Evolutionary conservation across 2,797 vertebrate genomes (phyloP).

Genomic region (Fratercula arctica): DNA sequence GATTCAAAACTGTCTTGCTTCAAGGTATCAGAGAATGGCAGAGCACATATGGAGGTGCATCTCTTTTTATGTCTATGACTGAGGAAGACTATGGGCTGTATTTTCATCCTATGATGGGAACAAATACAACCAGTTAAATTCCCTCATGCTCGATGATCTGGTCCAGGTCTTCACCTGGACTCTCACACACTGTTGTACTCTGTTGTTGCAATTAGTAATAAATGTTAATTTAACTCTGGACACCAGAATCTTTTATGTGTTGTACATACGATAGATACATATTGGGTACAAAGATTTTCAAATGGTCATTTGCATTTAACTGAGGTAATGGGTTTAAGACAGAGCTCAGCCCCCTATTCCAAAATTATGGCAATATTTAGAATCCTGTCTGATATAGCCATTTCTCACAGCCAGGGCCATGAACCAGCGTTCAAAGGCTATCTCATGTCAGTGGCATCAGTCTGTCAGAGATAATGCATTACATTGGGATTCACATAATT

Average conservation of each 20-base stretch:
- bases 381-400: not conserved
- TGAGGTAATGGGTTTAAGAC: not conserved
- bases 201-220: not conserved
- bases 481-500: not conserved
- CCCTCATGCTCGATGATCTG: not conserved
- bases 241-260: not conserved
- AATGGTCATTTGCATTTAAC: not conserved
- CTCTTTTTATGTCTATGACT: not conserved
- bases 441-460: not conserved
- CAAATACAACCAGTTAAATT: not conserved
- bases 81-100: not conserved
- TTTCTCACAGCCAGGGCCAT: not conserved
- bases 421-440: not conserved
- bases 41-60: not conserved
- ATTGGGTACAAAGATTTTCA: not conserved
- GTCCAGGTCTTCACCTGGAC: not conserved
- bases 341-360: not conserved
- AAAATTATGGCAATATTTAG: not conserved
- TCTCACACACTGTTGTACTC: not conserved
- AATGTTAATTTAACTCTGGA: not conserved
- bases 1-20: not conserved
- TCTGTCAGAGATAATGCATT: not conserved
- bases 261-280: not conserved
- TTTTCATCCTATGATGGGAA: not conserved
- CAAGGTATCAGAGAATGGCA: not conserved